Evolutionary conservation across 2,797 vertebrate genomes (phyloP).

Genomic region (Momotus momota): DNA sequence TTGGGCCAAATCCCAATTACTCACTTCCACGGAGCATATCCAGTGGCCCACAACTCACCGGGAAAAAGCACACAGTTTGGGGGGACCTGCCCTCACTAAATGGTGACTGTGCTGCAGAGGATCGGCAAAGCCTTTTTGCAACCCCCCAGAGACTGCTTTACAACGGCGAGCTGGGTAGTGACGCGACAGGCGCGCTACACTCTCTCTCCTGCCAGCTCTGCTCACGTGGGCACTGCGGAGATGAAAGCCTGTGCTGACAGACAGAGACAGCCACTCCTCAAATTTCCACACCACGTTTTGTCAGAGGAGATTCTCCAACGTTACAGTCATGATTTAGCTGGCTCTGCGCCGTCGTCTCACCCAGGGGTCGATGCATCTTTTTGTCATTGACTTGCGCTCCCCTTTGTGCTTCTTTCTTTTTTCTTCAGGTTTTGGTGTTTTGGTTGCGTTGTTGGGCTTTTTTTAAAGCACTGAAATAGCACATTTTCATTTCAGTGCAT

Average conservation of each 20-base stretch:
- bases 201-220: not conserved
- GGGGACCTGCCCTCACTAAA: not conserved
- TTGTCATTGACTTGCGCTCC: not conserved
- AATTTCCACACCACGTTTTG: not conserved
- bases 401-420: not conserved
- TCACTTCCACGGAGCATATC: not conserved
- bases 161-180: not conserved
- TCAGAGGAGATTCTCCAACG: not conserved
- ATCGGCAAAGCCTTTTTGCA: not conserved
- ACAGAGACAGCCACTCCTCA: conserved; percentile 10
- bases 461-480: not conserved
- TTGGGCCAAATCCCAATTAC: not conserved
- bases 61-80: not conserved
- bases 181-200: not conserved
- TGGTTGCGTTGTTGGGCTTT: not conserved
- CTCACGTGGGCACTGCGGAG: not conserved
- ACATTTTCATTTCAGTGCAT: not conserved
- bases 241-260: not conserved
- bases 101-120: not conserved
- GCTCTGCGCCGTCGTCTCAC: not conserved
- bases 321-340: not conserved
- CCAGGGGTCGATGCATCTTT: not conserved
- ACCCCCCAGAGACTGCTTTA: not conserved
- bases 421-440: not conserved
- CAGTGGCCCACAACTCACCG: not conserved